Evolutionary conservation across 2,888 invertebrate species (phyloP), one percentile per base, ranked within the genome.

Genomic region (Idaea dimidiata): DNA sequence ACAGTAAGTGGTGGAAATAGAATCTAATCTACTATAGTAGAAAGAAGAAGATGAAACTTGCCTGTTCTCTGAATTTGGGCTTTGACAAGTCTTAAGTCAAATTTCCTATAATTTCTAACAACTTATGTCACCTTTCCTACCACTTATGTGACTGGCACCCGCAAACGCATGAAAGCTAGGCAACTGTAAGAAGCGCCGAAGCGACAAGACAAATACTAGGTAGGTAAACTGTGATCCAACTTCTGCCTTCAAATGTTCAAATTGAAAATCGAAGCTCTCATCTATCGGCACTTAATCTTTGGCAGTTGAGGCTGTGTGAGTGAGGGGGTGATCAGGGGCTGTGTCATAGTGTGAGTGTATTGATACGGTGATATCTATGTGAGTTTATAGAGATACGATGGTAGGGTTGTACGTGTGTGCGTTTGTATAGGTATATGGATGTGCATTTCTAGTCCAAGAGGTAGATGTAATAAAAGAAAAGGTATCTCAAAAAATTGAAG

Each of bases 231-330:
- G n/a, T n/a, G n/a, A n/a, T n/a, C n/a, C n/a, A n/a, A n/a, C n/a
- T n/a, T n/a, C n/a, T 43, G 43, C 43, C 43, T 43, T 43, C 3
- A 33, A 33, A 53, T 54, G 58, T 16, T 17, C 58, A 63, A 58
- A 68, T 63, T 61, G 66, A 75, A 68, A 43, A 43, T 43, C 43
- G 43, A 43, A 43, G 14, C 43, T 43, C 53, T 58, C 53, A 57
- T 32, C 33, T 43, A 43, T 14, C n/a, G 59, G 53, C 7, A 6
- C 58, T 65, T 85, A 84, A 67, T 90, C 90, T 89, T 74, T 89
- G 91, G 24, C 77, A 59, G 59, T 65, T 72, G 73, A 74, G 79
- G 69, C 66, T 82, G 84, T 87, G 87, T 85, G 85, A 69, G 88
- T 82, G 72, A 68, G 77, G 82, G 75, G 77, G 73, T 67, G 66